Percentiles rank a stretch among this genome's conserved stretches.
Evolutionary conservation across 2,797 vertebrate genomes (phyloP).

Genomic region (Microctenopoma lineatum): DNA sequence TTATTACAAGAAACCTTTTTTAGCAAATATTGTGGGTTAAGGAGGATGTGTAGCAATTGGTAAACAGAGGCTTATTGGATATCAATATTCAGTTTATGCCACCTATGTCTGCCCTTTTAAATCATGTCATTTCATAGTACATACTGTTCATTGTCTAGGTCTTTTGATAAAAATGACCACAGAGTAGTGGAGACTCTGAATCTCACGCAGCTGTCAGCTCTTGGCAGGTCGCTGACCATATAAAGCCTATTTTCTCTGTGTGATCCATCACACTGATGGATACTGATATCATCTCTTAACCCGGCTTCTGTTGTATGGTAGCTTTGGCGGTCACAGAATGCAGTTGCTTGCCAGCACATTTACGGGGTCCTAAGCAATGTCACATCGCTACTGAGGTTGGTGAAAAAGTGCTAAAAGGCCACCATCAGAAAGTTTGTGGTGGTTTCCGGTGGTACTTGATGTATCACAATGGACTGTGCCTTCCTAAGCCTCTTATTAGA

Average conservation of each 20-base stretch:
- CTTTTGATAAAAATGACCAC: conserved; percentile 46
- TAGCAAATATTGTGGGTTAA: neutral
- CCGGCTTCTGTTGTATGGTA: conserved; percentile 49
- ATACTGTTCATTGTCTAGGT: conserved; percentile 13
- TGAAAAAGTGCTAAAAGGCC: conserved; percentile 38
- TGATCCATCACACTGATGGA: conserved; percentile 65
- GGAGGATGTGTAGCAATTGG: conserved; percentile 17
- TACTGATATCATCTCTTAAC: conserved; percentile 72
- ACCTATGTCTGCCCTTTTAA: neutral
- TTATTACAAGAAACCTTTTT: conserved; percentile 20
- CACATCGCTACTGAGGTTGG: conserved; percentile 28
- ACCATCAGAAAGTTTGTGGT: conserved; percentile 40
- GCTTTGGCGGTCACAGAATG: conserved; percentile 30
- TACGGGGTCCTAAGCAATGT: conserved; percentile 52
- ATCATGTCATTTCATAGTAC: conserved; percentile 9
- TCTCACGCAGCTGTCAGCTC: conserved; percentile 43
- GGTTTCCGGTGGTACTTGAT: conserved; percentile 39
- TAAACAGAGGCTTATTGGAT: conserved; percentile 38
- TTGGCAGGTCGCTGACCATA: conserved; percentile 41
- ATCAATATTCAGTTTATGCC: conserved; percentile 31
- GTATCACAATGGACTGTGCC: conserved; percentile 38
- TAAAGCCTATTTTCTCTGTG: conserved; percentile 54
- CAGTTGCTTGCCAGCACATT: conserved; percentile 56
- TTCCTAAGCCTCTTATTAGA: conserved; percentile 71
- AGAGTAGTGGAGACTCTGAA: conserved; percentile 37